Percentiles rank a stretch among this genome's conserved stretches.
Conservation (phyloP, 2,113 vertebrate genomes). For the Mola mola region DNA sequence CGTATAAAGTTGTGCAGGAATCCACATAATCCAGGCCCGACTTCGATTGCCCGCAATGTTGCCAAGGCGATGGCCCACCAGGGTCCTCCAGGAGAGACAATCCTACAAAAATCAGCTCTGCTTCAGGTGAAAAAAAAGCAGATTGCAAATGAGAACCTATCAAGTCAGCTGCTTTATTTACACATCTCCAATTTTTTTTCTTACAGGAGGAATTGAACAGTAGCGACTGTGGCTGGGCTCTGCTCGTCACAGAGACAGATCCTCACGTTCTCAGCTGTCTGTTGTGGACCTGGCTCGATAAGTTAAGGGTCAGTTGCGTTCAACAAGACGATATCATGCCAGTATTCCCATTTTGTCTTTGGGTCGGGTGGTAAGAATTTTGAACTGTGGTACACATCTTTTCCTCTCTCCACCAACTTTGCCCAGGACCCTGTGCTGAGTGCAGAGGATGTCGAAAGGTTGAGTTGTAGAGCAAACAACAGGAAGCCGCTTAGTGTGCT, state of each 20-base stretch:
- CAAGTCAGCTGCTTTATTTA: neutral
- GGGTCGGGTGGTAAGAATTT: neutral
- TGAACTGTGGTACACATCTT: neutral
- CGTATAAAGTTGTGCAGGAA: conserved; percentile 61
- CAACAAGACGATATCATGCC: neutral
- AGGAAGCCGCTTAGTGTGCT: conserved; percentile 67
- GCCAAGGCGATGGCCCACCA: conserved; percentile 80
- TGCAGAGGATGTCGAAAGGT: conserved; percentile 68
- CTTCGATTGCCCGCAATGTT: conserved; percentile 62
- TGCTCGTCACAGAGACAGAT: conserved; percentile 78
- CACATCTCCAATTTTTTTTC: neutral
- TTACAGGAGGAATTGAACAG: conserved; percentile 82
- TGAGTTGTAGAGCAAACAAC: conserved; percentile 46
- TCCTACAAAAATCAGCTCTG: conserved; percentile 68
- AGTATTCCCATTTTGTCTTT: neutral
- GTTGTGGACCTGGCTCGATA: conserved; percentile 85
- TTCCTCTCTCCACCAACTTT: neutral
- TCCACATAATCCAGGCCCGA: conserved; percentile 31
- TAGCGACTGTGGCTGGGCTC: conserved; percentile 81
- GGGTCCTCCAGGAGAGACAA: conserved; percentile 56
- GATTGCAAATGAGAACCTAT: neutral
- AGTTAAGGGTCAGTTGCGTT: conserved; percentile 76
- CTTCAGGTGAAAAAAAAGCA: conserved; percentile 73
- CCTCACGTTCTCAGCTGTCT: conserved; percentile 81
- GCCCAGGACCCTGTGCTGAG: conserved; percentile 81